Base-by-base conservation (phyloP, 2,113 vertebrate species). In the Ceuthmochares aereus region DNA sequence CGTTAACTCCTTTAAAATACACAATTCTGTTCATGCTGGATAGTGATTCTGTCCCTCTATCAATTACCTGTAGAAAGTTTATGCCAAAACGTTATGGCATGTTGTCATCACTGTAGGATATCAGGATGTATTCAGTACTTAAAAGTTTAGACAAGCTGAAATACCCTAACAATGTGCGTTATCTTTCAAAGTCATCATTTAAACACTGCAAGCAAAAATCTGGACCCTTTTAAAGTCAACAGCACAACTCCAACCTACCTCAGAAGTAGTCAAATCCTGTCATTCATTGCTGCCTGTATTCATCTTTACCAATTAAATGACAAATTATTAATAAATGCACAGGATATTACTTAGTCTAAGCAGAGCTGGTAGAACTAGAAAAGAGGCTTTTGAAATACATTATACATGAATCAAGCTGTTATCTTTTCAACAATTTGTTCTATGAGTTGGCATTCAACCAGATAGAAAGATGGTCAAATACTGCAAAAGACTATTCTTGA, bases 381-480 rank as follows among this genome's bases (percentile, higher is more conserved):
- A 94, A 93, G 79, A 51, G 94, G 79, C 68, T 94, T 95, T 90
- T 88, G 73, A 93, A 72, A 93, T 89, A 89, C 76, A 90, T 96
- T 96, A 94, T 96, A 90, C 80, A 96, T 96, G 89, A 96, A 93
- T 94, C 92, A 84, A 92, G 88, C 80, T 92, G 85, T 76, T 96
- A 90, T 89, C 92, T 95, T 95, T 72, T 68, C 73, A 96, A 82
- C 76, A 95, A 66, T 87, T 94, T 96, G 74, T 89, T 96, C 76
- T 93, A 92, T 93, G 83, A 92, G 60, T 21, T 96, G 86, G 88
- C 95, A 79, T 90, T 93, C 88, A 93, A 90, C 73, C 92, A 97
- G 77, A 86, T 32, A 89, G 88, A 77, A 66, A 89, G 68, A 80
- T 93, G 80, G 92, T 92, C 90, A 96, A 96, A 96, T 79, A 79